These are phyloP conservation scores for Theristicus caerulescens DNA, from an alignment of 2,113 vertebrate genomes.

Conservation along the genomic window DNA sequence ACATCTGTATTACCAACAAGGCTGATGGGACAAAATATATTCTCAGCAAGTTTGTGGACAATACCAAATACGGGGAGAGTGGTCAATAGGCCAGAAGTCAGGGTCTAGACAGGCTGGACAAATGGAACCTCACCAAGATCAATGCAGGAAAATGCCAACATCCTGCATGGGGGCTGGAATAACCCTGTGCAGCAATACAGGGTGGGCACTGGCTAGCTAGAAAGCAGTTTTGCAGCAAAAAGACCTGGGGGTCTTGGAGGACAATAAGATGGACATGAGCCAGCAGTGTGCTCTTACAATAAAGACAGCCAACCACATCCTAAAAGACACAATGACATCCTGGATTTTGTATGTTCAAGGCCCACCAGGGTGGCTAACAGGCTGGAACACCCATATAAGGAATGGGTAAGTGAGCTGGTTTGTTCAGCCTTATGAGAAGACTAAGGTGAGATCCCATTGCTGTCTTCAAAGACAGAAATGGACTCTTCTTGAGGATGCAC, in stretches of 20 bases:
- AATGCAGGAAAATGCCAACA: background rate
- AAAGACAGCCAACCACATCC: background rate
- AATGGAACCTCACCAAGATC: background rate
- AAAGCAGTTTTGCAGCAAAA: background rate
- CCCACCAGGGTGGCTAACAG: background rate
- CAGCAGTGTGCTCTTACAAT: background rate
- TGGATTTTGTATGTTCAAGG: background rate
- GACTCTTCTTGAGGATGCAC: background rate
- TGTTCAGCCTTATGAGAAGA: background rate
- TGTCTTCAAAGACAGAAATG: background rate
- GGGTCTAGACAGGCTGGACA: background rate
- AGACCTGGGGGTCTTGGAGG: background rate
- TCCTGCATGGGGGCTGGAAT: background rate
- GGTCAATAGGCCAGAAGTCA: background rate
- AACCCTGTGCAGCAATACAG: background rate
- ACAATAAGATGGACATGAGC: background rate
- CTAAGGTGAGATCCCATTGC: background rate
- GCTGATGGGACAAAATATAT: background rate
- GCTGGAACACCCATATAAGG: background rate
- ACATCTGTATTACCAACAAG: background rate
- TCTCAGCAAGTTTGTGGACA: background rate
- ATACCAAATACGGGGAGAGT: fast-evolving
- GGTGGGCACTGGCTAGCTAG: background rate
- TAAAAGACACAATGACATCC: background rate
- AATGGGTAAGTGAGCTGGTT: background rate